Base-by-base conservation (phyloP, 2,888 invertebrate genomes). In the Epinotia bilunana region DNA sequence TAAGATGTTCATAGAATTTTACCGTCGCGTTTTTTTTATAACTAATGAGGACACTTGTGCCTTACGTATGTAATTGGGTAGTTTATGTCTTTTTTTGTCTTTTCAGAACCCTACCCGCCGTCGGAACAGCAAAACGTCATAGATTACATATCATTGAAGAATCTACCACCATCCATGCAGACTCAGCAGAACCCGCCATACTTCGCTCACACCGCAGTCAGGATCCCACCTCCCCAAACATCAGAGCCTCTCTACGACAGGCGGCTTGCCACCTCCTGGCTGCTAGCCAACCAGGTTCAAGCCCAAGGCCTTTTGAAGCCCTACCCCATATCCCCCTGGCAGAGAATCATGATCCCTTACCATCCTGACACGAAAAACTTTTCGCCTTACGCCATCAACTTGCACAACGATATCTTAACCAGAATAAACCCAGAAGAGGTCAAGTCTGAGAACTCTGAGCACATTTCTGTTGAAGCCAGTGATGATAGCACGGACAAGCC, bases 401-500 rank as follows among this genome's bases (percentile, higher is more conserved):
- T 93, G 11, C 91, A 91, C 75, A 91, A 83, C 67, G 92, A 93
- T 76, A 83, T 93, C 1, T 79, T 92, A 16, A 90, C 86, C 79
- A 86, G 90, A 86, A 91, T 91, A 49, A 89, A 88, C 61, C 83
- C 89, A 0, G 93, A 94, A 7, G 93, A 92, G 74, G 90, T 91
- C 0, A 94, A 93, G 80, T 91, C 92, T 0, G 93, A 93, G 65
- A 84, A 87, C 76, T 88, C 90, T 28, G 86, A 95, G 88, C 89
- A 95, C 80, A 87, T 95, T 81, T 91, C 95, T 73, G 89, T 95
- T 62, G 90, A 95, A 94, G 91, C 95, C 0, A 95, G 95, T 76
- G 95, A 95, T 74, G 95, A 95, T 79, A 95, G 95, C 72, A 87
- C 95, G 3, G 95, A 95, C 78, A 92, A 95, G 77, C 91, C 91